Evolutionary conservation across 2,113 vertebrate species (phyloP), one percentile per base, ranked within the genome.

Genomic region (Pica pica): DNA sequence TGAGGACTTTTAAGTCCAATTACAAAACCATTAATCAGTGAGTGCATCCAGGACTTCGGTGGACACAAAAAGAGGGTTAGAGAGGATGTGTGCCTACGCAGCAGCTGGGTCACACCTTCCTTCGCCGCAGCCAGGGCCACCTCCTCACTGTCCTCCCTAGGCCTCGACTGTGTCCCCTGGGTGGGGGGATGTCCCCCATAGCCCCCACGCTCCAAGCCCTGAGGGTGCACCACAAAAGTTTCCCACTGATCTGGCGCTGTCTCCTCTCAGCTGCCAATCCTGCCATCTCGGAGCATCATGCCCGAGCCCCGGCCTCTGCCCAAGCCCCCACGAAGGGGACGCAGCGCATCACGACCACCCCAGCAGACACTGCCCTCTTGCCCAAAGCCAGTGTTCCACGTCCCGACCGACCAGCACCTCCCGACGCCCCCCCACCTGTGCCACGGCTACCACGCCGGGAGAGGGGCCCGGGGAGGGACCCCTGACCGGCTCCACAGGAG

Each of bases 21-120:
- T 69, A 86, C 37, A 90, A 55, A 86, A 10, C 11, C 28, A 61
- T 41, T 89, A 89, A 89, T 30, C 64, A 77, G 71, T 1, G 8
- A 77, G 71, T 1, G 8, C 20, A 31, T 49, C 41, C 71, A 41
- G 46, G 46, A 39, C 59, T 63, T 11, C 3, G 27, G 27, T 49
- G 86, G 83, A 52, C 83, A 49, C 70, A 60, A 64, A 63, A n/a
- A 68, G 80, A 15, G 7, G n/a, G 89, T 69, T 83, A 59, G 31
- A 68, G 61, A 86, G 19, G 12, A 47, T 4, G 15, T 2, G 22
- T 57, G 46, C 28, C 50, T 23, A 73, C 9, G 16, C 37, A 64
- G 75, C 53, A 56, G 86, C 81, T 16, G 18, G 87, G 73, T 91
- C 92, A 82, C 83, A 81, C 56, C 60, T 89, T 42, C 65, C 55